Conservation (phyloP, 2,888 invertebrate species). For the Acleris holmiana region DNA sequence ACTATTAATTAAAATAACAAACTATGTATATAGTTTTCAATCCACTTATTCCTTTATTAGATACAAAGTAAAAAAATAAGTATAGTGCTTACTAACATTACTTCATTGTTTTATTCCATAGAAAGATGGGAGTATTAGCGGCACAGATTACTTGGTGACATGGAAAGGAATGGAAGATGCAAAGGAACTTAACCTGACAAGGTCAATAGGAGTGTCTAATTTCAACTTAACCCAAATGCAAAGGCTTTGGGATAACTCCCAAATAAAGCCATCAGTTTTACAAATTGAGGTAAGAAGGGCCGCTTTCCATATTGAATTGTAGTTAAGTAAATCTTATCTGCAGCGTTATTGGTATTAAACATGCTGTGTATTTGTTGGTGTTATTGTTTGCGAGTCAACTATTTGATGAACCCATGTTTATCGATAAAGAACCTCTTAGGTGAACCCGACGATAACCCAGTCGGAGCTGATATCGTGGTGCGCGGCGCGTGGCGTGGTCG, state of each 20-base stretch:
- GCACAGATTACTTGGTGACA: constrained; percentile 90
- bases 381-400: no score
- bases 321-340: no score
- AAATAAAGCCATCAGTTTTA: constrained; percentile 87
- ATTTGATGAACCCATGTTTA: not conserved
- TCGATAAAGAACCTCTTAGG: constrained; percentile 66
- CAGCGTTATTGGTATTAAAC: no score
- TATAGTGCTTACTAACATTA: not conserved
- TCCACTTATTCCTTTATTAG: no score
- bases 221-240: constrained; percentile 92
- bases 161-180: constrained; percentile 92
- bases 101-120: constrained; percentile 41
- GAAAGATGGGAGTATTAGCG: constrained; percentile 77
- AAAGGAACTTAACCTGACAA: constrained; percentile 87
- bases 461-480: constrained; percentile 88
- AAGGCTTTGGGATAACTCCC: constrained; percentile 86
- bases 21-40: no score
- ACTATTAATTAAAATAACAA: not conserved
- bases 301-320: not conserved
- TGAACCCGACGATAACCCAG: constrained; percentile 90
- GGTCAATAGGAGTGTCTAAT: constrained; percentile 93
- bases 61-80: no score
- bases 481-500: constrained; percentile 85
- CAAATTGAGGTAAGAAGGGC: constrained; percentile 83
- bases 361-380: no score